A percentile compares a stretch with the other conserved stretches of the same genome.
Evolutionary conservation across 2,113 vertebrate species (phyloP).

Genomic region (Epinephelus lanceolatus): DNA sequence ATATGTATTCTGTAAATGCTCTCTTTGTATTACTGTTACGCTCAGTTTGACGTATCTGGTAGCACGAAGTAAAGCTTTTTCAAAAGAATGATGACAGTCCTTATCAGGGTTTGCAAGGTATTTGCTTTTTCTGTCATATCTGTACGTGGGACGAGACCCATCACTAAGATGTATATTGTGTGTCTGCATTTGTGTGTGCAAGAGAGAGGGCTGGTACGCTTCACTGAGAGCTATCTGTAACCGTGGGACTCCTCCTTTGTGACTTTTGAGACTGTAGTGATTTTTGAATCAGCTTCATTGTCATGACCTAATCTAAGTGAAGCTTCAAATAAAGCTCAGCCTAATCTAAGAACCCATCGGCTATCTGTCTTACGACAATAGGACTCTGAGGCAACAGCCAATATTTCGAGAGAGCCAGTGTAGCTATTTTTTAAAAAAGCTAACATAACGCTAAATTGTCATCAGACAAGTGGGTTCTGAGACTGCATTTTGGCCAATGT

Average conservation of each 20-base stretch:
- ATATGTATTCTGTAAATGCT: constrained; percentile 19
- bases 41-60: constrained; percentile 32
- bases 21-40: constrained; percentile 19
- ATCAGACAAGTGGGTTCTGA: too few species aligned
- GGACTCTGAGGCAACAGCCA: too few species aligned
- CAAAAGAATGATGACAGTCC: constrained; percentile 45
- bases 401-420: too few species aligned
- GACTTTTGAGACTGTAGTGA: background rate
- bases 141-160: constrained; percentile 4
- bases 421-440: too few species aligned
- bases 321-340: background rate
- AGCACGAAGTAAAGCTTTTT: constrained; percentile 13
- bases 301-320: background rate
- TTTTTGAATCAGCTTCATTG: background rate
- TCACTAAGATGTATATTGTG: constrained; percentile 2
- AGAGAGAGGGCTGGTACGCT: background rate
- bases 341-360: too few species aligned
- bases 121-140: constrained; percentile 27
- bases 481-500: too few species aligned
- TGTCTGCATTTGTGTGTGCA: constrained; percentile 5
- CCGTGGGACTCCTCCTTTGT: background rate
- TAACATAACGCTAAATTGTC: too few species aligned
- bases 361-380: too few species aligned
- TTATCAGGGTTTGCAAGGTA: constrained; percentile 54
- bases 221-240: constrained; percentile 14